Evolutionary conservation across 1,140 invertebrate genomes (phyloP), one percentile per base, ranked within the genome.

Genomic region (Apis laboriosa): DNA sequence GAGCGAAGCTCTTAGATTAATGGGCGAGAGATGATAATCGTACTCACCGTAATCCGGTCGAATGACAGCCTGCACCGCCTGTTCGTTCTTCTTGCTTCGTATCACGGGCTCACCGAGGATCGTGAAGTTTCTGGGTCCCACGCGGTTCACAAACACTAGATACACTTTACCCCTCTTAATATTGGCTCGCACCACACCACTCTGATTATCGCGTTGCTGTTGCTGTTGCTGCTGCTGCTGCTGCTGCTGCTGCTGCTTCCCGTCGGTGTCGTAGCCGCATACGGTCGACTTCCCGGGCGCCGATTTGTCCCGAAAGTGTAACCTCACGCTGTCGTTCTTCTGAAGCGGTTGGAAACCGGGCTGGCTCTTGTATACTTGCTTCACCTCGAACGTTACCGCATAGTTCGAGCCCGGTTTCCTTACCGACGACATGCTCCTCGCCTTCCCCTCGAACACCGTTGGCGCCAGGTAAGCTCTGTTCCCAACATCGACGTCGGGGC

Each of bases 311-410:
- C 92, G 92, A 86, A 95, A 95, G 84, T 94, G 94, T 56, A 95
- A 88, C 64, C 95, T 88, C 60, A 95, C 95, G 89, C 93, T 94
- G 90, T 94, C 93, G 88, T 94, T 93, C 83, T 93, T 92, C 79
- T 92, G 91, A 49, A 95, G 92, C 77, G 95, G 92, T 80, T 93
- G 92, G 71, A 94, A 94, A 24, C 94, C 94, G 66, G 93, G 89
- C 84, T 95, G 94, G 87, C 95, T 95, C 90, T 96, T 96, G 90
- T 95, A 95, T 73, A 96, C 95, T 56, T 95, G 93, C 85, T 95
- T 94, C 71, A 96, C 96, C 89, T 96, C 95, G 92, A 96, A 96
- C 21, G 96, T 96, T 80, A 96, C 96, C 67, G 95, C 95, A 92
- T 96, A 96, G 88, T 95, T 95, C 24, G 94, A 94, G 67, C 92